Evolutionary conservation across 1,140 invertebrate genomes (phyloP).

Genomic region (Ostrea edulis): DNA sequence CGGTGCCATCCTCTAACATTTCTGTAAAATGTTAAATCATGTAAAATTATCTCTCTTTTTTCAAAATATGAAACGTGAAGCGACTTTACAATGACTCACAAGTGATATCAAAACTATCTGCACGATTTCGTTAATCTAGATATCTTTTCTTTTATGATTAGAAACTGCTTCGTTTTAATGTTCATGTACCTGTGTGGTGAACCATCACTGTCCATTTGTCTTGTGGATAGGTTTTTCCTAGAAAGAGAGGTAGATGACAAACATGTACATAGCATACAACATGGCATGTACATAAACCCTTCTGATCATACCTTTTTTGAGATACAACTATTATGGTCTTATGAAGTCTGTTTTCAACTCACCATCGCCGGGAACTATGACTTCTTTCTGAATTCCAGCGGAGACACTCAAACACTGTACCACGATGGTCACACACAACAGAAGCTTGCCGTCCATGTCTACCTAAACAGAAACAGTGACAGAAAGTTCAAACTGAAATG

Average conservation of each 20-base stretch:
- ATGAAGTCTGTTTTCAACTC: neutral
- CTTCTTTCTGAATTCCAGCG: neutral
- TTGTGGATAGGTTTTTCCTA: slow-evolving; percentile 26
- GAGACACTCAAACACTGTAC: neutral
- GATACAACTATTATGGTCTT: neutral
- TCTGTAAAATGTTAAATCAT: slow-evolving; percentile 8
- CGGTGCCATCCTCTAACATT: slow-evolving; percentile 17
- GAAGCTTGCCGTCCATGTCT: neutral
- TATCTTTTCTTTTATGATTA: neutral
- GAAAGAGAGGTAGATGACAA: neutral
- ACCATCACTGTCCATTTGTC: slow-evolving; percentile 38
- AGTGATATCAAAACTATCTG: neutral
- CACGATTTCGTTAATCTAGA: neutral
- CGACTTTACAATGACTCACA: neutral
- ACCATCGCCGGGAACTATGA: neutral
- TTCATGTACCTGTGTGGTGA: slow-evolving; percentile 2
- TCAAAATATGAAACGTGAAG: neutral
- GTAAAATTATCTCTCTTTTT: neutral
- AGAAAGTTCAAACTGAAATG: slow-evolving; percentile 23
- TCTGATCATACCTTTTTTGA: neutral
- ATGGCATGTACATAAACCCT: neutral
- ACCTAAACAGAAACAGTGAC: neutral
- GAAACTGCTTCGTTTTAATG: neutral
- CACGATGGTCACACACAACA: neutral
- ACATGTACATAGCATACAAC: neutral